Evolutionary conservation across 92 coral and sea anemone genomes (phyloP), one percentile per base, ranked within the genome.

Genomic region (Zoanthus sansibaricus): DNA sequence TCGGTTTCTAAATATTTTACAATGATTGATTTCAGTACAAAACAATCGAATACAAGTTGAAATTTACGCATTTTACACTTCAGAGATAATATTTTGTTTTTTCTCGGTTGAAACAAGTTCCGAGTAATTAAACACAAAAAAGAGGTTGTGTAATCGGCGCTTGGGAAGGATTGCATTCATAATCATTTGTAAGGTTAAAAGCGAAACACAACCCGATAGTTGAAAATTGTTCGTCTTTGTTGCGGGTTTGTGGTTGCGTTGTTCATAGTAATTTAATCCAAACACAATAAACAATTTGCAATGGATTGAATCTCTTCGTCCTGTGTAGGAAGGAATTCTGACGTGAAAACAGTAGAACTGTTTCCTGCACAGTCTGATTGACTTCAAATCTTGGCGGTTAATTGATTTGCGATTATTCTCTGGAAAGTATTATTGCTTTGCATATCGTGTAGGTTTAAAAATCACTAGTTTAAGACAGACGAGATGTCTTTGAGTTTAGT

Each of bases 361-460:
- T 80, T 80, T 80, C 85, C 85, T 80, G 58, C 74, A 64, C 73
- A 46, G 85, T 17, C 75, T 80, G 74, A 62, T 80, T 64, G 75
- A 55, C 58, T 44, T 6, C 45, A 64, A 58, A 66, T n/a, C 45
- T 45, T 46, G 44, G 25, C 42, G 58, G 74, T 45, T 66, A 68
- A 66, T 80, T 80, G 44, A 18, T 76, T 44, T 17, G 64, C 12
- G 51, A 51, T 61, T 80, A 9, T 80, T 42, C 21, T 45, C 85
- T 56, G 61, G 74, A 80, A 80, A 80, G 46, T 66, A 66, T 46
- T 46, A 6, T 25, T 25, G 44, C 12, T 15, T 31, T 64, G 62
- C 82, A 52, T 17, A 52, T 25, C 64, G 16, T 25, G 46, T 79
- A 62, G 45, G 61, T 49, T 49, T 49, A 49, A 31, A 30, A 46